Evolutionary conservation across 2,797 vertebrate genomes (phyloP), one percentile per base, ranked within the genome.

Genomic region (Pogoniulus pusillus): DNA sequence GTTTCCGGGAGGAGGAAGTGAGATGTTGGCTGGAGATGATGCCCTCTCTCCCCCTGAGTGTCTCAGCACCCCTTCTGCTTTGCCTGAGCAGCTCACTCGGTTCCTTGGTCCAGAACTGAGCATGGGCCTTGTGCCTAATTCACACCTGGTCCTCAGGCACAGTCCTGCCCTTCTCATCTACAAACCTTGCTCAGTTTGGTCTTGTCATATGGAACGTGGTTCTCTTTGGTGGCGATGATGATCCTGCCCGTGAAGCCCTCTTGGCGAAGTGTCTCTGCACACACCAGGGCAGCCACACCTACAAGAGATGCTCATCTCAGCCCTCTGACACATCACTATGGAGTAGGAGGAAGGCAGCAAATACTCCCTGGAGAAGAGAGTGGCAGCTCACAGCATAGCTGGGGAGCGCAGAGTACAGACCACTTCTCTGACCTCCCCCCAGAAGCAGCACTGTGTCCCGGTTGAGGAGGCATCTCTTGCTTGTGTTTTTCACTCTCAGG

Each of bases 211-310:
- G 98, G 98, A 26, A 97, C 95, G 3, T 98, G 91, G 7, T 75
- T 95, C 87, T 99, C 98, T 60, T 90, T 98, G 83, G 98, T 98
- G 77, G 97, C 94, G 87, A 99, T 97, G 94, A 99, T 70, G 91
- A 99, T 98, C 91, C 97, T 97, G 81, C 98, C 98, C 1, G 94
- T 96, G 88, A 98, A 98, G 53, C 96, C 95, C 89, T 98, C 98
- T 90, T 99, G 98, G 6, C 98, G 97, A 79, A 99, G 98, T 0
- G 97, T 98, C 95, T 99, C 98, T 29, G 98, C 98, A 63, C 98
- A 99, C 26, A 97, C 96, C 95, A 99, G 91, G 4, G 98, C 97
- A 43, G 98, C 98, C 22, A 98, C 98, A 16, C 98, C 98, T 99
- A 9, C 5, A 2, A 18, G 84, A 86, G 55, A 59, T 9, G 53